phyloP scores from a whole-genome alignment of 2,113 vertebrate genomes.

The Gopherus evgoodei region DNA sequence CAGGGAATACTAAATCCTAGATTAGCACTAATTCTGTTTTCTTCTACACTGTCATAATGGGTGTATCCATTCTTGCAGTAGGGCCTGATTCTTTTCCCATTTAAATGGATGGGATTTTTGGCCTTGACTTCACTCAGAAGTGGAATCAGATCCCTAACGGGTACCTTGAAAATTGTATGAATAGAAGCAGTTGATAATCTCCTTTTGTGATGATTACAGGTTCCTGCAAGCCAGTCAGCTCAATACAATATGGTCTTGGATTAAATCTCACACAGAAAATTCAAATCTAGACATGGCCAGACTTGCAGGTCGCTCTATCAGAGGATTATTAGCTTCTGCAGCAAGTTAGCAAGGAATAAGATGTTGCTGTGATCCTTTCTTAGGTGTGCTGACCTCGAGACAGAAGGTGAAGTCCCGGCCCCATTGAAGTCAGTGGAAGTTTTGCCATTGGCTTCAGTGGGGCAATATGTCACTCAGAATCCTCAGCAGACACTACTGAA shows the following conservation, averaged over 20 bases:
- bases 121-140: background rate
- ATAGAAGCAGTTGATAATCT: no score
- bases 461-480: no score
- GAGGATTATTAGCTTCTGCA: background rate
- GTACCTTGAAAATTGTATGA: background rate
- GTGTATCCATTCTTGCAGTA: background rate
- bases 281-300: background rate
- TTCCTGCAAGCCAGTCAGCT: background rate
- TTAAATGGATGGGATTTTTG: background rate
- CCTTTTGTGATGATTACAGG: background rate
- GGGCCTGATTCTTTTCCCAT: background rate
- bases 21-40: background rate
- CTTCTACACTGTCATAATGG: background rate
- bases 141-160: rapidly evolving
- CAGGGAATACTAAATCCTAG: background rate
- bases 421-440: rapidly evolving
- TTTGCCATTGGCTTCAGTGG: no score
- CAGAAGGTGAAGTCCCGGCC: background rate
- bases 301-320: background rate
- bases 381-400: background rate
- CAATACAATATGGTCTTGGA: background rate
- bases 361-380: background rate
- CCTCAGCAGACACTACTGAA: no score
- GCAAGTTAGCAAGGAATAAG: background rate
- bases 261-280: background rate